Percentiles rank a stretch among this genome's conserved stretches.
phyloP scores from a whole-genome alignment of 2,113 vertebrate genomes.

The Pyrgilauda ruficollis region DNA sequence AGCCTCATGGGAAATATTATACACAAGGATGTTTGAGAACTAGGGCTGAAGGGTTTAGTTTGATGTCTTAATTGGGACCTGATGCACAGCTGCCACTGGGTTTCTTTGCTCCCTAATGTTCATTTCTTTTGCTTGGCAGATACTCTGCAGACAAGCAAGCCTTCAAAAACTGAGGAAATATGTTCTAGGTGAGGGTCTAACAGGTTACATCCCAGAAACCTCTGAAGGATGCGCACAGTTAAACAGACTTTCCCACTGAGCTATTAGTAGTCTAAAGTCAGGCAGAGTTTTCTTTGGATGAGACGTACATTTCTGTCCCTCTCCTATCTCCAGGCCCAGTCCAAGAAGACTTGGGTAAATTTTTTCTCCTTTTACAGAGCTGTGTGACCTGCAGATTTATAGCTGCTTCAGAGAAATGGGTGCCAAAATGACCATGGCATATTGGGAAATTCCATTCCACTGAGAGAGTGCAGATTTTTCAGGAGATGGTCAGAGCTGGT shows the following conservation, averaged over 20 bases:
- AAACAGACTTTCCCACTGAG: slow-evolving; percentile 23
- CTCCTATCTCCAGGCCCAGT: background rate
- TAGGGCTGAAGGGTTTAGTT: slow-evolving; percentile 54
- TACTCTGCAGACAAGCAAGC: slow-evolving; percentile 19
- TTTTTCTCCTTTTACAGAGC: background rate
- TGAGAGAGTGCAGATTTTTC: background rate
- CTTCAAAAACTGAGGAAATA: slow-evolving; percentile 34
- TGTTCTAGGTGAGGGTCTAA: slow-evolving; percentile 49
- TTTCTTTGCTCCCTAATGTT: slow-evolving; percentile 52
- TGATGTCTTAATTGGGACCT: slow-evolving; percentile 68
- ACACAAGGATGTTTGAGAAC: slow-evolving; percentile 60
- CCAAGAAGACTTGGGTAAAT: background rate
- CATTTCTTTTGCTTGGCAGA: slow-evolving; percentile 68
- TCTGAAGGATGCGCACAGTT: slow-evolving; percentile 15
- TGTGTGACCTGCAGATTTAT: slow-evolving; percentile 37
- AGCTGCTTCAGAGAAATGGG: background rate
- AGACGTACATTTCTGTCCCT: background rate
- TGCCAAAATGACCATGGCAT: slow-evolving; percentile 30
- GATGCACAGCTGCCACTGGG: slow-evolving; percentile 64
- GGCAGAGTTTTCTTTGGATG: slow-evolving; percentile 57
- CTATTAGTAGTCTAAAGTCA: slow-evolving; percentile 32
- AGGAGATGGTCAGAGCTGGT: slow-evolving; percentile 5
- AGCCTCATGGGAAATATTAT: slow-evolving; percentile 59
- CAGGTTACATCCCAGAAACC: slow-evolving; percentile 53
- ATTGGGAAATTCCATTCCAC: slow-evolving; percentile 26